Percentiles rank a stretch among this genome's conserved stretches.
Evolutionary conservation across 2,888 invertebrate species (phyloP).

Genomic region (Caenorhabditis sp.): DNA sequence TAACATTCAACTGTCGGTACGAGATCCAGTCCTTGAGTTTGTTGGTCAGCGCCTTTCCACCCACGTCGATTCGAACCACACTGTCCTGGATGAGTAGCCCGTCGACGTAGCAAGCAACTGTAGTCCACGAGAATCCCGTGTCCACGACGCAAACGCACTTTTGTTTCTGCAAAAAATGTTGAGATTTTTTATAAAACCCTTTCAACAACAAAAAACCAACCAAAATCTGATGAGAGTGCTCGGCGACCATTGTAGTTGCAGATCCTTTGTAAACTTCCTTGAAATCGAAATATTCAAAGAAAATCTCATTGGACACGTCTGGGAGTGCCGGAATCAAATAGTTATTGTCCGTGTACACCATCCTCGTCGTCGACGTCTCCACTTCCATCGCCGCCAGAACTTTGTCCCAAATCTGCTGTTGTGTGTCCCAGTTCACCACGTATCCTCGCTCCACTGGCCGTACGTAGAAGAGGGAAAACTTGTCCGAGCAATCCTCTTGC

Average conservation of each 20-base stretch:
- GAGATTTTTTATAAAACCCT: no score
- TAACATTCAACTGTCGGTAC: constrained; percentile 92
- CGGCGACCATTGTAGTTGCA: constrained; percentile 90
- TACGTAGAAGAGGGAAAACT: constrained; percentile 94
- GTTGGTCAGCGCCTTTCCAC: constrained; percentile 97
- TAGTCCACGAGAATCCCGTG: constrained; percentile 95
- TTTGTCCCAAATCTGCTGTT: constrained; percentile 95
- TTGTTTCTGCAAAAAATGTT: no score
- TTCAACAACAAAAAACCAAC: no score
- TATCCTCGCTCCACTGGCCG: constrained; percentile 92
- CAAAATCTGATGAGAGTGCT: constrained; percentile 83
- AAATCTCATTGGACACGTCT: constrained; percentile 95
- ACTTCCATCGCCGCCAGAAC: constrained; percentile 87
- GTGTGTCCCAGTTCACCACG: constrained; percentile 94
- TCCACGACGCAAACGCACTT: constrained; percentile 92
- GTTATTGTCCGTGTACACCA: constrained; percentile 94
- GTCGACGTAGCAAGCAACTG: constrained; percentile 93
- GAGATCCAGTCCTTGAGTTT: constrained; percentile 97
- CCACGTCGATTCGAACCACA: constrained; percentile 90
- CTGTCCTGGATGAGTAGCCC: constrained; percentile 84
- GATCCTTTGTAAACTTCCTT: constrained; percentile 86
- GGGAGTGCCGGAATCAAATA: constrained; percentile 95
- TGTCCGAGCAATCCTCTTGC: constrained; percentile 96
- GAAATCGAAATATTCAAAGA: constrained; percentile 98
- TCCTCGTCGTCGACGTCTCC: constrained; percentile 87